phyloP scores from a whole-genome alignment of 2,113 vertebrate genomes.

The Oenanthe oenanthe region DNA sequence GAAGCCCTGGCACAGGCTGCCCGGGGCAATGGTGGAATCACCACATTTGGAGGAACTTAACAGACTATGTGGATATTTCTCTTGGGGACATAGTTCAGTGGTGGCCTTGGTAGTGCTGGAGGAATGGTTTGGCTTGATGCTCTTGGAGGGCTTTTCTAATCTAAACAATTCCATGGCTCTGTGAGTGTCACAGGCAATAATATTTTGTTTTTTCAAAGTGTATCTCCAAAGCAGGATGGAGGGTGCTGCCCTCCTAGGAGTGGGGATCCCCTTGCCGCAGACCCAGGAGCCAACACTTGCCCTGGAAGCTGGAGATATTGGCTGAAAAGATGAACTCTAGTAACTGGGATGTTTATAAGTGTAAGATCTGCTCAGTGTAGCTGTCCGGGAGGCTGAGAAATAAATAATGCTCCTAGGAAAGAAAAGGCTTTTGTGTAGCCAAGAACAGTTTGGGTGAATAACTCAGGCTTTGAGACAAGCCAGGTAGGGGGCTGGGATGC shows the following conservation, averaged over 20 bases:
- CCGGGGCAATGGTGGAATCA: neutral
- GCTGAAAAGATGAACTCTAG: neutral
- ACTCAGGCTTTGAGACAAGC: neutral
- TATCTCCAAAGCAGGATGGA: neutral
- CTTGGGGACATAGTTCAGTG: neutral
- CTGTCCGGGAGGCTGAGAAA: neutral
- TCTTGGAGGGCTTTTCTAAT: neutral
- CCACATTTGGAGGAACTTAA: neutral
- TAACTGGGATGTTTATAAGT: neutral
- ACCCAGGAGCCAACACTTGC: neutral
- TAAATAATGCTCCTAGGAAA: neutral
- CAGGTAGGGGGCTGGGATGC: neutral
- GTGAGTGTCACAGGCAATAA: neutral
- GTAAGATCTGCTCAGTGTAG: neutral
- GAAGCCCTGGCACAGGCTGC: neutral
- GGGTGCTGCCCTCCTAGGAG: neutral
- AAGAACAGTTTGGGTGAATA: neutral
- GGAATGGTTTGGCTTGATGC: neutral
- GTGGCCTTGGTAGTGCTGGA: neutral
- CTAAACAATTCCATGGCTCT: neutral
- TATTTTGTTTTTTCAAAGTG: neutral
- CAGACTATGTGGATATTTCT: neutral
- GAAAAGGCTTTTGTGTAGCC: slow-evolving; percentile 1
- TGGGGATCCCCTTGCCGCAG: accelerated
- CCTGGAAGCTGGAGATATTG: neutral